Evolutionary conservation across 2,888 invertebrate species (phyloP).

Genomic region (Spatulosminthurus flaviceps): DNA sequence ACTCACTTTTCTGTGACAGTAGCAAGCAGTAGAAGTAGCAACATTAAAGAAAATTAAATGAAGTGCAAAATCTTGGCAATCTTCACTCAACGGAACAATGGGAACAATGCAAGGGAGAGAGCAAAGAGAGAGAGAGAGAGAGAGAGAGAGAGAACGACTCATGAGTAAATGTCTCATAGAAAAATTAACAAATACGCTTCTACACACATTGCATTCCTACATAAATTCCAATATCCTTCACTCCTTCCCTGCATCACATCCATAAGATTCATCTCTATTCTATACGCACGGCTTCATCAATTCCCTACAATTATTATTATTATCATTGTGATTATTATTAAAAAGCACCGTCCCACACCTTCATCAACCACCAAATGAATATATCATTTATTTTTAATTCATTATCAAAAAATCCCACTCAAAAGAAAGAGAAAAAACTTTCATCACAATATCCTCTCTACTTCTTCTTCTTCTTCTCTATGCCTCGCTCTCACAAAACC

Average conservation of each 20-base stretch:
- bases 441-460: slow-evolving; percentile 20
- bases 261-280: too few relatives aligned
- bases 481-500: too few relatives aligned
- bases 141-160: neutral
- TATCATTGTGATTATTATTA: too few relatives aligned
- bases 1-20: slow-evolving; percentile 15
- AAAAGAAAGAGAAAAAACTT: too few relatives aligned
- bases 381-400: too few relatives aligned
- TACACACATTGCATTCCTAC: neutral
- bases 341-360: too few relatives aligned
- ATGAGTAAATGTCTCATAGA: neutral
- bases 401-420: too few relatives aligned
- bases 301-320: too few relatives aligned
- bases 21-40: too few relatives aligned
- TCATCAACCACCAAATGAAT: too few relatives aligned
- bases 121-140: neutral
- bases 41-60: slow-evolving; percentile 33
- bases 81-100: slow-evolving; percentile 31
- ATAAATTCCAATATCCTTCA: neutral
- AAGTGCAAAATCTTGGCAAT: slow-evolving; percentile 35
- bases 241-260: neutral
- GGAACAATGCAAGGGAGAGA: neutral
- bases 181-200: neutral
- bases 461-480: slow-evolving; percentile 4
- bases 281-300: too few relatives aligned